Evolutionary conservation across 2,113 vertebrate genomes (phyloP).

Genomic region (Microcebus murinus): DNA sequence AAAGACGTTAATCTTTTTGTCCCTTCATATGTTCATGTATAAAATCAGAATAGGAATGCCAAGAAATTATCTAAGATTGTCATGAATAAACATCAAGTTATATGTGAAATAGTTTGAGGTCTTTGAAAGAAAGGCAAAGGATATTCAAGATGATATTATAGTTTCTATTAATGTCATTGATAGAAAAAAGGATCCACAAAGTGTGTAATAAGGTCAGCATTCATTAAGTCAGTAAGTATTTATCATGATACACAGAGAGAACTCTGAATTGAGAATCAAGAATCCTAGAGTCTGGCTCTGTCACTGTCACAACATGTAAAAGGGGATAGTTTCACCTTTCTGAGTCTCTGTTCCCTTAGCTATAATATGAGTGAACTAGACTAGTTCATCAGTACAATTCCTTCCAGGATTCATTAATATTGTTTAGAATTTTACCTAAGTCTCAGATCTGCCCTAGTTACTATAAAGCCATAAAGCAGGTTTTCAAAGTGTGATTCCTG

Average conservation of each 20-base stretch:
- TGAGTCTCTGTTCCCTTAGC: background rate
- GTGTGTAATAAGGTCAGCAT: background rate
- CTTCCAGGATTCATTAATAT: background rate
- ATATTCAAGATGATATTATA: background rate
- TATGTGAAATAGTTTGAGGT: background rate
- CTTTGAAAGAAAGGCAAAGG: constrained; percentile 10
- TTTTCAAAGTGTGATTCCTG: background rate
- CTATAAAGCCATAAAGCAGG: background rate
- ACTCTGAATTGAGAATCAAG: background rate
- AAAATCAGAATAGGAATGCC: background rate
- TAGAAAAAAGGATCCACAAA: background rate
- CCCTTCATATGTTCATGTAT: background rate
- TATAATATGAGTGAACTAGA: background rate
- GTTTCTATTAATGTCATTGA: background rate
- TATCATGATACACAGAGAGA: background rate
- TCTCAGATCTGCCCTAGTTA: background rate
- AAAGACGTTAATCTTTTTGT: background rate
- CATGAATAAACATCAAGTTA: background rate
- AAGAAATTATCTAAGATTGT: background rate
- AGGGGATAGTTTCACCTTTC: background rate
- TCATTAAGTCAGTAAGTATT: background rate
- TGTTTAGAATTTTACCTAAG: background rate
- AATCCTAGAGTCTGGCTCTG: background rate
- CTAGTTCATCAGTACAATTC: background rate
- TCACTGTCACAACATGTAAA: background rate